phyloP scores from a whole-genome alignment of 2,888 invertebrate species.

The Sturmia bella region DNA sequence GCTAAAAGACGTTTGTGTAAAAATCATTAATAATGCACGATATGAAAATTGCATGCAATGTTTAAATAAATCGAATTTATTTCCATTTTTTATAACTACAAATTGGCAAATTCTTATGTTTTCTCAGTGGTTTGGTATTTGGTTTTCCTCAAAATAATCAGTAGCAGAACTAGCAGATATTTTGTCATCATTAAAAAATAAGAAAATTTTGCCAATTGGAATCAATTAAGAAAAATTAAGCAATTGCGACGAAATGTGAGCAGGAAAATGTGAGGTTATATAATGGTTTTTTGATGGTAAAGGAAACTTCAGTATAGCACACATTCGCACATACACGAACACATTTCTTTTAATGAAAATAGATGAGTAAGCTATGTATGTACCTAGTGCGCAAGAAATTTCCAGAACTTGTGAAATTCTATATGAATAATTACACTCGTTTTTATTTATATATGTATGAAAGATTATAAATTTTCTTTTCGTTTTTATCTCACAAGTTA shows the following conservation, averaged over 20 bases:
- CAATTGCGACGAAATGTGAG: constrained; percentile 33
- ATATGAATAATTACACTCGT: constrained; percentile 17
- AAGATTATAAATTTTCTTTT: constrained; percentile 35
- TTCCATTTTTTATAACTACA: constrained; percentile 36
- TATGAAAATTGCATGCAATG: constrained; percentile 44
- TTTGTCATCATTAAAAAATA: constrained; percentile 77
- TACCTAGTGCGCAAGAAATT: constrained; percentile 28
- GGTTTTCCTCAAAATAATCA: constrained; percentile 80
- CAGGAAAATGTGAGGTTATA: not conserved
- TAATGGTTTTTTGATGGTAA: not conserved
- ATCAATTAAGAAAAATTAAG: constrained; percentile 57
- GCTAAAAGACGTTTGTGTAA: not conserved
- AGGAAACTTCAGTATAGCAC: not conserved
- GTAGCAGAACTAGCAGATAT: constrained; percentile 82
- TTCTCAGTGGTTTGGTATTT: constrained; percentile 80
- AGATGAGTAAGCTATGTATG: constrained; percentile 51
- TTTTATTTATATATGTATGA: not conserved
- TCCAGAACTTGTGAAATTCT: constrained; percentile 62
- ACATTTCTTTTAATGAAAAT: constrained; percentile 2
- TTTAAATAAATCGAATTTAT: constrained; percentile 13
- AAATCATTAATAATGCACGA: not conserved
- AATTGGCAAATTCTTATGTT: constrained; percentile 45
- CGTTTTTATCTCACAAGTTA: not conserved
- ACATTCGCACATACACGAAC: not conserved
- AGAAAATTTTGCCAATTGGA: constrained; percentile 65